These are phyloP conservation scores for Sapayoa aenigma DNA, from an alignment of 2,113 vertebrate genomes.

Conservation along the genomic window DNA sequence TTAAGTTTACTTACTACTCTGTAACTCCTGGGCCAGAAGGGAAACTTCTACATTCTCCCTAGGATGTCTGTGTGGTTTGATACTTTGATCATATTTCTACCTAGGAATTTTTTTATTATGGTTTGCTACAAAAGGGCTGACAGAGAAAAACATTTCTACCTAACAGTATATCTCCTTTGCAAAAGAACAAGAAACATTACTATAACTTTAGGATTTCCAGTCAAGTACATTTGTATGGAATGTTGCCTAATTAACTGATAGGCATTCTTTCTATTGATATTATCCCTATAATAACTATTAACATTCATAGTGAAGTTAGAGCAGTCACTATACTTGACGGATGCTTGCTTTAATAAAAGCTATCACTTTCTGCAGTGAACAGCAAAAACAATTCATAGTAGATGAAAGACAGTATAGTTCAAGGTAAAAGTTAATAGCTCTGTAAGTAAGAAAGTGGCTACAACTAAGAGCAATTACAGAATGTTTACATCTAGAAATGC, in stretches of 20 bases:
- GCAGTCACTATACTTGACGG: neutral
- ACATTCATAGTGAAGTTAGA: neutral
- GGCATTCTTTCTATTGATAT: neutral
- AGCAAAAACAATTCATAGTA: neutral
- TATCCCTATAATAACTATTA: neutral
- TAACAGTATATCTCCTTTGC: neutral
- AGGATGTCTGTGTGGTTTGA: neutral
- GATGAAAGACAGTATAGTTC: neutral
- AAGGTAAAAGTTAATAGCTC: neutral
- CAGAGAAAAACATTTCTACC: neutral
- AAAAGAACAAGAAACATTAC: neutral
- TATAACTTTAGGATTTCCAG: neutral
- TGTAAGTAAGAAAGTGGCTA: neutral
- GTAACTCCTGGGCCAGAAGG: neutral
- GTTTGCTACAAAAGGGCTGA: neutral
- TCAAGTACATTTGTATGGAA: neutral
- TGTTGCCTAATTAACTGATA: neutral
- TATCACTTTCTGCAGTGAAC: neutral
- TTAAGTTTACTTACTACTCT: neutral
- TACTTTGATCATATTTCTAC: neutral
- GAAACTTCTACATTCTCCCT: neutral
- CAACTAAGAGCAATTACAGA: neutral
- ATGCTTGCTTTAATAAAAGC: neutral
- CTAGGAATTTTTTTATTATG: neutral
- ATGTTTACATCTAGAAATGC: neutral